Evolutionary conservation across 2,113 vertebrate genomes (phyloP).

Genomic region (western clawed frog (Xenopus tropicalis)): UCB_Xtro_10.0 CM004449.2:93799001-93799500

Average conservation of each 20-base stretch:
- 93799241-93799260: neutral
- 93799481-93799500: constrained; percentile 9
- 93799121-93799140: too few species aligned
- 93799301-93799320: constrained; percentile 22
- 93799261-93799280: constrained; percentile 26
- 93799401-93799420: constrained; percentile 23
- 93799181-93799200: too few species aligned
- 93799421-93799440: constrained; percentile 20
- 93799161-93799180: too few species aligned
- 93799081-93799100: too few species aligned
- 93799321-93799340: constrained; percentile 5
- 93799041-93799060: too few species aligned
- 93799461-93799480: constrained; percentile 25
- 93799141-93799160: too few species aligned
- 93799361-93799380: constrained; percentile 26
- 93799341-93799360: constrained; percentile 18
- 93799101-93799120: too few species aligned
- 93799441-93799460: neutral
- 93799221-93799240: too few species aligned
- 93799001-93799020: too few species aligned
- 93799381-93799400: constrained; percentile 18
- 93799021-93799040: too few species aligned
- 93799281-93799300: constrained; percentile 19
- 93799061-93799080: too few species aligned
- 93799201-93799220: too few species aligned